phyloP scores from a whole-genome alignment of 2,888 invertebrate genomes.

The Drosophila parthenogenetica region DNA sequence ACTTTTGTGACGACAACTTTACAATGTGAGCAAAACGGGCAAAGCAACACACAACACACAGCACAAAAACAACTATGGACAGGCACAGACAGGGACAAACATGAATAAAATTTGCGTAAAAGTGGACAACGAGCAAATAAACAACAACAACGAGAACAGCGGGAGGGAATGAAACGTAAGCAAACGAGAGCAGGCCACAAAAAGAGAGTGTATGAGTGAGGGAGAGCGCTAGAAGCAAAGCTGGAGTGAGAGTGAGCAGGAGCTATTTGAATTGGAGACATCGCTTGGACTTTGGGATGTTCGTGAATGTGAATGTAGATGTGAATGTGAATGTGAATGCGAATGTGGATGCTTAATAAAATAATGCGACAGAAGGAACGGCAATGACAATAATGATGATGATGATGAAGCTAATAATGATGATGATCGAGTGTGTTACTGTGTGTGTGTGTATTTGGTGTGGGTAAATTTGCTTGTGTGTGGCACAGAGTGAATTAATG shows the following conservation, averaged over 20 bases:
- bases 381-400: constrained; percentile 50
- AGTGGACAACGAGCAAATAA: constrained; percentile 70
- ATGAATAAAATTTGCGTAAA: constrained; percentile 79
- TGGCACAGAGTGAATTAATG: constrained; percentile 82
- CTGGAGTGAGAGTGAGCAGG: constrained; percentile 9
- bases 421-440: constrained; percentile 42
- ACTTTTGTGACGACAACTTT: constrained; percentile 71
- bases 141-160: constrained; percentile 28
- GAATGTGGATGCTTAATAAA: constrained; percentile 78
- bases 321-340: constrained; percentile 31
- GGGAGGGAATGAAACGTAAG: constrained; percentile 23
- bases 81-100: constrained; percentile 55
- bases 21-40: constrained; percentile 62
- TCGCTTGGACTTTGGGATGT: constrained; percentile 55
- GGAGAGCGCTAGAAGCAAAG: background rate
- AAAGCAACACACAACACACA: constrained; percentile 26
- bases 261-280: constrained; percentile 57
- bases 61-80: constrained; percentile 22
- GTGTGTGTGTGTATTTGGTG: constrained; percentile 31
- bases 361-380: constrained; percentile 83
- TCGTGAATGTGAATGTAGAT: constrained; percentile 40
- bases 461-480: constrained; percentile 51
- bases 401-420: constrained; percentile 38
- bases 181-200: constrained; percentile 15
- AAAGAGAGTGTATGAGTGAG: constrained; percentile 1